phyloP scores from a whole-genome alignment of 2,113 vertebrate genomes.

The Heloderma charlesbogerti region DNA sequence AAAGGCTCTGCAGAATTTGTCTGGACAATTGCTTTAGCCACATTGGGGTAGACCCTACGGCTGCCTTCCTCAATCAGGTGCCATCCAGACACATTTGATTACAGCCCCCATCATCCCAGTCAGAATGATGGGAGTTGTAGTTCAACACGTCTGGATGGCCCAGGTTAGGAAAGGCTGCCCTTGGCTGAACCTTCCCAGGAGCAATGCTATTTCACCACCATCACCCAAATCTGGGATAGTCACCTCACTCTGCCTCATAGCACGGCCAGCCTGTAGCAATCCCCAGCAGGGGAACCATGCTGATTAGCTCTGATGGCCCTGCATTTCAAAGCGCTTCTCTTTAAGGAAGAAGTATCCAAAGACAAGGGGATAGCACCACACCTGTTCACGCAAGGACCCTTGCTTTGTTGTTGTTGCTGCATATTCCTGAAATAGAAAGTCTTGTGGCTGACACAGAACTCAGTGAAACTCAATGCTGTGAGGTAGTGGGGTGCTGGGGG shows the following conservation, averaged over 20 bases:
- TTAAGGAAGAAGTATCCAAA: not conserved
- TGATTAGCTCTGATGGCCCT: not conserved
- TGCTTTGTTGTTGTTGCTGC: not conserved
- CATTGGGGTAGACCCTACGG: too few species aligned
- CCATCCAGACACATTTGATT: not conserved
- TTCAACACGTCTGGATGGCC: not conserved
- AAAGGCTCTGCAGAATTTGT: not conserved
- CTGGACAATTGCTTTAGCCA: not conserved
- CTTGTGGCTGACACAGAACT: not conserved
- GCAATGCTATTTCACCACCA: not conserved
- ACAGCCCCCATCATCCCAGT: not conserved
- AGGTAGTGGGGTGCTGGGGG: not conserved
- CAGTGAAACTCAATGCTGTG: not conserved
- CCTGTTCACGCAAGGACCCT: not conserved
- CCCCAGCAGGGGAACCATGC: not conserved
- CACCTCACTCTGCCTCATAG: not conserved
- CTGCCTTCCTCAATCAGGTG: not conserved
- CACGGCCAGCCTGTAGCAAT: not conserved
- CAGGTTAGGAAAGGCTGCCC: not conserved
- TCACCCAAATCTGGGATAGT: not conserved
- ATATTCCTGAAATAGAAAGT: not conserved
- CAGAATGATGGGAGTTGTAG: not conserved
- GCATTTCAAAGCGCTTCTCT: not conserved
- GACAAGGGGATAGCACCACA: not conserved
- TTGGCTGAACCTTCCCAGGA: not conserved